These are phyloP conservation scores for Thymallus thymallus DNA, from an alignment of 2,113 vertebrate genomes.

Conservation along the genomic window DNA sequence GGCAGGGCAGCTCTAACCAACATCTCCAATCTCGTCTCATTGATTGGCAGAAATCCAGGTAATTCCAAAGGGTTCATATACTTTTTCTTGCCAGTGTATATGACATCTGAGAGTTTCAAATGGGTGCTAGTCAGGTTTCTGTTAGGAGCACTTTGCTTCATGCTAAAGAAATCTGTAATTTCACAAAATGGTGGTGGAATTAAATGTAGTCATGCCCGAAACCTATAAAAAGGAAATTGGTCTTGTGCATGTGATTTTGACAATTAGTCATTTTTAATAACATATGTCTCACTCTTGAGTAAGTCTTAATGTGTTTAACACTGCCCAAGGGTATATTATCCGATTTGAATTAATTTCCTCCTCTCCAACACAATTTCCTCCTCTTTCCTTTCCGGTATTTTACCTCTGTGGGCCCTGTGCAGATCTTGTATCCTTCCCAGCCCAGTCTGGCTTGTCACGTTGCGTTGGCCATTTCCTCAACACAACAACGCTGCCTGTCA, in stretches of 20 bases:
- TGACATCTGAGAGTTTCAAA: neutral
- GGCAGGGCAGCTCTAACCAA: too few species aligned
- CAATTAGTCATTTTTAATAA: conserved; percentile 60
- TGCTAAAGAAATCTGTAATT: neutral
- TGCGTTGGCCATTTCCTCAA: conserved; percentile 31
- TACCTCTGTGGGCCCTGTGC: neutral
- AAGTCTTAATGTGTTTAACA: conserved; percentile 52
- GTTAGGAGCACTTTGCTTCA: neutral
- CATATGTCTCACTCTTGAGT: conserved; percentile 44
- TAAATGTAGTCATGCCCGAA: conserved; percentile 4
- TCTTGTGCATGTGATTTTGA: conserved; percentile 32
- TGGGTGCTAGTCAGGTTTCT: neutral
- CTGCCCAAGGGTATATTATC: conserved; percentile 41
- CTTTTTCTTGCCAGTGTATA: too few species aligned
- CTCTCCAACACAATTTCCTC: conserved; percentile 23
- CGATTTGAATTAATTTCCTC: conserved; percentile 56
- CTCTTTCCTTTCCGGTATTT: neutral
- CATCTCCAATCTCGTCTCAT: too few species aligned
- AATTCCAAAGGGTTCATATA: too few species aligned
- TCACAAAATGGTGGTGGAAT: conserved; percentile 1
- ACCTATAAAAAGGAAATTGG: conserved; percentile 34
- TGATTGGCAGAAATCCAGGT: too few species aligned
- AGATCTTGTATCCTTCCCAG: conserved; percentile 6
- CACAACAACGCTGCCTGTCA: conserved; percentile 16
- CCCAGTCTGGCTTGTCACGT: conserved; percentile 14